Evolutionary conservation across 2,113 vertebrate species (phyloP), one percentile per base, ranked within the genome.

Genomic region (Rana temporaria): DNA sequence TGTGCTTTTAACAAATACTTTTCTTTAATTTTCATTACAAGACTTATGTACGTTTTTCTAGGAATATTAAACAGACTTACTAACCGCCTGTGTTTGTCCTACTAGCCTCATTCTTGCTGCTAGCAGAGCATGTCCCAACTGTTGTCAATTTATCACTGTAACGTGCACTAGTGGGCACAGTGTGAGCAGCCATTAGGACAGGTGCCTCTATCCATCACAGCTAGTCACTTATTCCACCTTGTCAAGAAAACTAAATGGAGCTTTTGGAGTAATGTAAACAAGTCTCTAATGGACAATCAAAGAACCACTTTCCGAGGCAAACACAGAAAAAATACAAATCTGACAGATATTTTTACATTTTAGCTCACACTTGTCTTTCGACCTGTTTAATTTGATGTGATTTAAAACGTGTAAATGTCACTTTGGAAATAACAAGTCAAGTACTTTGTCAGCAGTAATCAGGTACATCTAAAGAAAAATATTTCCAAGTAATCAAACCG

Each of bases 111-210:
- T 97, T 98, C 96, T 96, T 91, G 92, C 95, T 96, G 95, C 95
- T 94, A 94, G 95, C 95, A 88, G 96, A 96, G 95, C 96, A 96
- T 96, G 94, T 96, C 96, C 96, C 96, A 97, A 97, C 96, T 96
- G 97, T 96, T 97, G 96, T 98, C 97, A 97, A 99, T 99, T 99
- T 98, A 98, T 99, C 98, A 99, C 96, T 95, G 97, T 99, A 98
- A 91, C 94, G 94, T 98, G 97, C 97, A 95, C 97, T 97, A 94
- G 95, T 98, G 96, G 97, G 97, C 97, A 98, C 98, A 99, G 97
- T 98, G 96, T 97, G 97, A 98, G 96, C 95, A 95, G 94, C 96
- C 96, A 98, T 99, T 98, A 99, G 96, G 94, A 96, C 97, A 98
- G 96, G 98, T 98, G 96, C 95, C 93, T 94, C 95, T 94, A 99